Percentiles rank a stretch among this genome's conserved stretches.
phyloP scores from a whole-genome alignment of 2,888 invertebrate species.

The Neoascia interrupta region DNA sequence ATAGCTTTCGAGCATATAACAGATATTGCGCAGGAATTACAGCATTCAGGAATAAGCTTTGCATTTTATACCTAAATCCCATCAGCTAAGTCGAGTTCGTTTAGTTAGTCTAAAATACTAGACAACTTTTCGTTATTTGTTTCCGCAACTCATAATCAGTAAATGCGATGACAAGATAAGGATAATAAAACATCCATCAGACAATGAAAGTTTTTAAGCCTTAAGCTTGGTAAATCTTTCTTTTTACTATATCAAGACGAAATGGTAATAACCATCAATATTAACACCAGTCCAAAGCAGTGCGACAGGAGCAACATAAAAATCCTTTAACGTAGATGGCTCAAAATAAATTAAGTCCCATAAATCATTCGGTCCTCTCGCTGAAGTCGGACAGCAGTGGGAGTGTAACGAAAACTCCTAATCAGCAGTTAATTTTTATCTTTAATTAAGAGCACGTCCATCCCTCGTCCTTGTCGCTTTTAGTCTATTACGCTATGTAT shows the following conservation, averaged over 20 bases:
- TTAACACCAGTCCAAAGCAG: slow-evolving; percentile 39
- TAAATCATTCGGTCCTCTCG: slow-evolving; percentile 75
- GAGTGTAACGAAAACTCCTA: slow-evolving; percentile 74
- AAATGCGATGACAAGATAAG: slow-evolving; percentile 36
- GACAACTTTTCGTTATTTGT: no score
- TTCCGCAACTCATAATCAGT: no score
- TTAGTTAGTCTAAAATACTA: no score
- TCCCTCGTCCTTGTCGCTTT: slow-evolving; percentile 42
- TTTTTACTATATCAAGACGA: slow-evolving; percentile 28
- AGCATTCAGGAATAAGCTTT: no score
- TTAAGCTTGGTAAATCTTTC: slow-evolving; percentile 28
- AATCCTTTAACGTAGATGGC: slow-evolving; percentile 49
- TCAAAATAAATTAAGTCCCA: slow-evolving; percentile 73
- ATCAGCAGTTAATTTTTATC: slow-evolving; percentile 79
- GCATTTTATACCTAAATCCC: no score
- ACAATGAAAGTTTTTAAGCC: slow-evolving; percentile 47
- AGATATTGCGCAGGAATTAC: no score
- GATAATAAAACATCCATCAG: slow-evolving; percentile 56
- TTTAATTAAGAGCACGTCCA: slow-evolving; percentile 79
- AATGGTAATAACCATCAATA: slow-evolving; percentile 45
- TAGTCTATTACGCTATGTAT: background rate
- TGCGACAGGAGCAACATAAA: slow-evolving; percentile 3
- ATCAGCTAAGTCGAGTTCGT: no score
- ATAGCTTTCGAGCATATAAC: no score
- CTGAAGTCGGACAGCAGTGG: slow-evolving; percentile 63